Base-by-base conservation (phyloP, 2,888 invertebrate genomes). In the Aquatica leii region DNA sequence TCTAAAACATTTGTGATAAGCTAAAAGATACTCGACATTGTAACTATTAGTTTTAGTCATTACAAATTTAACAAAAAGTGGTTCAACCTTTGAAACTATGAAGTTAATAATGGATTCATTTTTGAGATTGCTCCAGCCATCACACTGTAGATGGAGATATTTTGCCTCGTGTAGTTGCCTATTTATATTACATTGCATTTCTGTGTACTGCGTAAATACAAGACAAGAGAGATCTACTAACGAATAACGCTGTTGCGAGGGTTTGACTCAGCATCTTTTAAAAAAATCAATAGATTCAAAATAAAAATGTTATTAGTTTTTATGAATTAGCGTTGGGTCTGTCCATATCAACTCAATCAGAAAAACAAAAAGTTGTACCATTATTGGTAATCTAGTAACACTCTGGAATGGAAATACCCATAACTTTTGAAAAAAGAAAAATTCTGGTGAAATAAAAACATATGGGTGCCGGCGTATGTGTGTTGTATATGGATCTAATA, bases 31-130 rank as follows among this genome's bases (percentile, higher is more conserved):
- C n/a, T n/a, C n/a, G n/a, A 6, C 43, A 24, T 17, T 12, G 24
- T 55, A 55, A 11, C 21, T 66, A n/a, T 65, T 60, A 11, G 3
- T 21, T 41, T 69, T 59, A 9, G 65, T 62, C 21, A 57, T 49
- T 17, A 65, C 53, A 35, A 66, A 68, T 46, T 70, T 60, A 15
- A 68, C 62, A 58, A 68, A 66, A 14, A 60, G 34, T 46, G 66
- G 70, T 50, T 66, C 61, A 31, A 69, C 63, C 41, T 59, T 68
- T 18, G 61, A 2, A 49, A 49, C 21, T 17, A 49, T 17, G 18
- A 49, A 49, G 20, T 49, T 49, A 12, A 49, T 49, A 9, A 69
- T 67, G 17, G 55, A 48, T 53, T 70, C 66, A 62, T 71, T 69
- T 53, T 65, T 61, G 15, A 60, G 8, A 15, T 58, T 58, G 12